Conservation (phyloP, 2,888 invertebrate genomes). For the Erebia aethiops region DNA sequence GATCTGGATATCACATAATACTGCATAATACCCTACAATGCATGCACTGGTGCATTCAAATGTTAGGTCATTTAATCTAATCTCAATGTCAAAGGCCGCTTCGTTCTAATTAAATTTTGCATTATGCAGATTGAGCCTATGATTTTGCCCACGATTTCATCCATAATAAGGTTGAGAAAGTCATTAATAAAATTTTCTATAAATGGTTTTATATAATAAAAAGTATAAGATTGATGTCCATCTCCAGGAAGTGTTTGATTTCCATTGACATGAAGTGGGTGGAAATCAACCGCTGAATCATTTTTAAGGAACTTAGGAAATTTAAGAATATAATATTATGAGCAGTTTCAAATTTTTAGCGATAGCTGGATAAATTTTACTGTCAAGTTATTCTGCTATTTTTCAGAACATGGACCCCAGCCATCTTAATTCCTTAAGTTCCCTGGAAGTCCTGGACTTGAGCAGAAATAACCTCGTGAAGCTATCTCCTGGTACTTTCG, state of each 20-base stretch:
- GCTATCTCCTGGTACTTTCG: constrained; percentile 91
- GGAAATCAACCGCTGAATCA: too few relatives aligned
- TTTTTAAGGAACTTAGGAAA: too few relatives aligned
- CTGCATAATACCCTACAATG: not conserved
- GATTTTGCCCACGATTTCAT: not conserved
- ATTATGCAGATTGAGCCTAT: not conserved
- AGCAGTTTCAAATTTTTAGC: too few relatives aligned
- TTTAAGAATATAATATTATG: too few relatives aligned
- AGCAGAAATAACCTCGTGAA: constrained; percentile 93
- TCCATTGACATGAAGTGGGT: too few relatives aligned
- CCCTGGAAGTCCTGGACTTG: constrained; percentile 89
- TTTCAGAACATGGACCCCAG: constrained; percentile 89
- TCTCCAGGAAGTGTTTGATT: too few relatives aligned
- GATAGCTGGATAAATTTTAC: too few relatives aligned
- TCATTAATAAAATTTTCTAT: too few relatives aligned
- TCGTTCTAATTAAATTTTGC: not conserved
- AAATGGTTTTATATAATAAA: too few relatives aligned
- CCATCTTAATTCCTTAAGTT: constrained; percentile 86
- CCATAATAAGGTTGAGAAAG: too few relatives aligned
- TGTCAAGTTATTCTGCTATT: constrained; percentile 3
- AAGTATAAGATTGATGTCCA: too few relatives aligned
- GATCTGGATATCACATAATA: not conserved
- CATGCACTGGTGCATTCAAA: not conserved
- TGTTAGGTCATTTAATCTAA: not conserved
- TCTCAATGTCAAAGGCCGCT: not conserved